A percentile compares a stretch with the other conserved stretches of the same genome.
These are phyloP conservation scores for Ditula angustiorana DNA, from an alignment of 2,888 invertebrate genomes.

Conservation along the genomic window DNA sequence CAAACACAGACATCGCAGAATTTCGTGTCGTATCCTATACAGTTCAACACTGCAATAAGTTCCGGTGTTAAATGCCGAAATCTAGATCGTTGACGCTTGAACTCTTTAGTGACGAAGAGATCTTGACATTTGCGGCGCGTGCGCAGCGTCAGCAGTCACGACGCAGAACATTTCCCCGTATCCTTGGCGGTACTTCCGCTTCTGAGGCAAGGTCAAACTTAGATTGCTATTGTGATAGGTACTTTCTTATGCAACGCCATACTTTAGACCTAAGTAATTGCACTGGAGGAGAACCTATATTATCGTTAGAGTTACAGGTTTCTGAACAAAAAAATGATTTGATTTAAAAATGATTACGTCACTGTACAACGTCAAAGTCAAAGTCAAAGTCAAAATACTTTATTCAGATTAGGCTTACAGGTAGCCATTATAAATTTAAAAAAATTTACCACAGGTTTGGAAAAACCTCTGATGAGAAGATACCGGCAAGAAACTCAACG, in stretches of 20 bases:
- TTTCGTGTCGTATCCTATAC: conserved; percentile 8
- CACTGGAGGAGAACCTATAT: not conserved
- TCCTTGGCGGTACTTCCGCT: conserved; percentile 68
- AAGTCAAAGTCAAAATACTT: no score
- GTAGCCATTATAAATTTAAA: no score
- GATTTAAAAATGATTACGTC: no score
- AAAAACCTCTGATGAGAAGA: no score
- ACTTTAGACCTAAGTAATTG: not conserved
- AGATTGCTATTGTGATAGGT: conserved; percentile 31
- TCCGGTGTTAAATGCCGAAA: conserved; percentile 41
- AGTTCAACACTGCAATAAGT: conserved; percentile 3
- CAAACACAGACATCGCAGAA: not conserved
- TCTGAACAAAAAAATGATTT: not conserved
- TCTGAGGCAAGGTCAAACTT: conserved; percentile 64
- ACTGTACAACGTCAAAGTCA: no score
- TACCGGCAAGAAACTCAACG: no score
- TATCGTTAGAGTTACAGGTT: not conserved
- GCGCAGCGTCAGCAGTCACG: conserved; percentile 56
- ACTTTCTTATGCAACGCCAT: conserved; percentile 32
- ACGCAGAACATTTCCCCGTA: conserved; percentile 65
- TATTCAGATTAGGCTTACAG: no score
- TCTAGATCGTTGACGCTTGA: conserved; percentile 48
- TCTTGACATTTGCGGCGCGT: conserved; percentile 72
- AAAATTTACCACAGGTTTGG: no score
- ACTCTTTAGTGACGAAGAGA: conserved; percentile 52